Base-by-base conservation (phyloP, 2,797 vertebrate genomes). In the Anolis apletophallus region DNA sequence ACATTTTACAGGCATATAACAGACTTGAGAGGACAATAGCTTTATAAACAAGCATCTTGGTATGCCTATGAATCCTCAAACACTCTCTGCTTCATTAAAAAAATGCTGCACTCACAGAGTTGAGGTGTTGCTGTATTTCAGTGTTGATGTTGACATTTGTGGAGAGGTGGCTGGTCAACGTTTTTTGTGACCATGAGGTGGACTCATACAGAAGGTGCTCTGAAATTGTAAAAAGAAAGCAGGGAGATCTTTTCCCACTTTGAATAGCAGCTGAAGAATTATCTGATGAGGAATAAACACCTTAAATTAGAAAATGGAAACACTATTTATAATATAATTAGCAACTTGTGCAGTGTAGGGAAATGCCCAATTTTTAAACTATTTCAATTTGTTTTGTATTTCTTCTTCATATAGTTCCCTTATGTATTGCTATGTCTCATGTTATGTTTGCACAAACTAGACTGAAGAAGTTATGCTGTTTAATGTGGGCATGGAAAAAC, bases 381-480 rank as follows among this genome's bases (percentile, higher is more conserved):
- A 52, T 23, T 59, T 85, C 84, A 11, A 34, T 72, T 80, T 84
- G 16, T 64, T 81, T 87, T 23, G 40, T 69, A 85, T 83, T 17
- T 68, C 29, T 75, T 40, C 59, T 86, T 88, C 19, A n/a, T 68
- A 0, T 46, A 29, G 19, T 32, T 52, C 19, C 32, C 64, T 81
- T 75, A 29, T 17, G 19, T 9, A 57, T 73, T 64, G n/a, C 21
- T 21, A 64, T 19, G 61, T 52, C 36, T 40, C 74, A 67, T 54
- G 32, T 64, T 80, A 26, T 32, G 50, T 86, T 74, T 75, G 13
- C 13, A 10, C 1, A 9, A 7, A 17, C 54, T 50, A 34, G 55
- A 57, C 16, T 57, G 13, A 54, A 6, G 23, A 46, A 52, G 34
- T 21, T 54, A 16, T 50, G 40, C 17, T n/a, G 1, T 67, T 21